These are phyloP conservation scores for Bolborhynchus lineola DNA, from an alignment of 2,113 vertebrate genomes.

Conservation along the genomic window DNA sequence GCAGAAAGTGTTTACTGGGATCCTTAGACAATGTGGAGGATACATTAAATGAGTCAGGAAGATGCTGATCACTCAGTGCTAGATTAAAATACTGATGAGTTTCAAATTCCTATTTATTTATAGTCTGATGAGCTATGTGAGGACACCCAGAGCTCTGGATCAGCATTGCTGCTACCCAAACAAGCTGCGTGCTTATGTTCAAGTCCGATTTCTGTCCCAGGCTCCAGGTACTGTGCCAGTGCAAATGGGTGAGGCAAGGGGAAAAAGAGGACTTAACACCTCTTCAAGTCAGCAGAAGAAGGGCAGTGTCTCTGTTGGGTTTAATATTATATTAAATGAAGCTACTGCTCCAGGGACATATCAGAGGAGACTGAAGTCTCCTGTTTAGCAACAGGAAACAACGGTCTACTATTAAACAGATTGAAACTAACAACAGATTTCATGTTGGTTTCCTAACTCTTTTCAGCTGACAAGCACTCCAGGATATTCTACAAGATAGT, in stretches of 20 bases:
- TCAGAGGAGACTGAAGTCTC: neutral
- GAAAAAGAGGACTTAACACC: neutral
- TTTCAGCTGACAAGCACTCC: neutral
- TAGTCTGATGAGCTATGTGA: neutral
- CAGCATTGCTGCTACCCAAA: neutral
- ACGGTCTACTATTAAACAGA: neutral
- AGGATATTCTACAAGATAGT: neutral
- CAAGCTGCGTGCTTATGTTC: neutral
- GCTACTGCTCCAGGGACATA: neutral
- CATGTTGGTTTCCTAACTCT: neutral
- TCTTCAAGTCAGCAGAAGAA: neutral
- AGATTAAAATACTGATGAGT: neutral
- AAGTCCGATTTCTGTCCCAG: neutral
- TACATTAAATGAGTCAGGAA: neutral
- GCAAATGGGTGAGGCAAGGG: neutral
- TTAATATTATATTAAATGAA: neutral
- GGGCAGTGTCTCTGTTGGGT: neutral
- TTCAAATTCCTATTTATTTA: neutral
- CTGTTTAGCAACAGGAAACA: neutral
- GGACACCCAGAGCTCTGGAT: neutral
- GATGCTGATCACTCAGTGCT: neutral
- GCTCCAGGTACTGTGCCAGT: neutral
- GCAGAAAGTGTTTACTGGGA: neutral
- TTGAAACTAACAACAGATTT: neutral
- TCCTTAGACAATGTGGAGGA: neutral